Evolutionary conservation across 2,888 invertebrate species (phyloP).

Genomic region (Latheticus oryzae): DNA sequence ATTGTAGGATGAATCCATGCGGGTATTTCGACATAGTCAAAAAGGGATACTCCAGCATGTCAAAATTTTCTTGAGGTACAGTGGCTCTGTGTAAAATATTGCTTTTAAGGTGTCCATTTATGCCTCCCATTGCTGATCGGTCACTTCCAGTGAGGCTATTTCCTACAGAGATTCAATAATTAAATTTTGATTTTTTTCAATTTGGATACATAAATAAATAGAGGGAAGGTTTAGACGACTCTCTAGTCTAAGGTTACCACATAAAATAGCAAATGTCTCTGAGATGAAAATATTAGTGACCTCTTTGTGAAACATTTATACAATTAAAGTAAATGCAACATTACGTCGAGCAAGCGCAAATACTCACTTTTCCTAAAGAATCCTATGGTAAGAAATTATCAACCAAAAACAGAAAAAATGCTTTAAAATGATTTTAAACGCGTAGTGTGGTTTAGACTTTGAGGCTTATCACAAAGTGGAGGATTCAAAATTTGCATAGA

Average conservation of each 20-base stretch:
- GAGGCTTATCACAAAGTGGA: too few species aligned
- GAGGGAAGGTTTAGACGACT: conserved; percentile 42
- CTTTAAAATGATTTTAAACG: conserved; percentile 31
- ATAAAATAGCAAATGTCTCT: conserved; percentile 35
- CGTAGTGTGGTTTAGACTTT: conserved; percentile 25
- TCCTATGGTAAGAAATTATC: conserved; percentile 62
- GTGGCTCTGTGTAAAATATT: conserved; percentile 72
- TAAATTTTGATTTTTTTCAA: conserved; percentile 12
- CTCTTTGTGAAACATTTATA: conserved; percentile 36
- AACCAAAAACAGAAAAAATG: conserved; percentile 41
- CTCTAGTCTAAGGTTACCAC: conserved; percentile 39
- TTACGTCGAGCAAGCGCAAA: conserved; percentile 48
- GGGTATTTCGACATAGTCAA: conserved; percentile 93
- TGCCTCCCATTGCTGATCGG: conserved; percentile 69
- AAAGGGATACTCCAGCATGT: conserved; percentile 95
- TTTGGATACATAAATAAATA: conserved; percentile 22
- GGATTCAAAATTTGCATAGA: too few species aligned
- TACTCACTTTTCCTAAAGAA: conserved; percentile 72
- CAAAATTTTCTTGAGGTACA: conserved; percentile 82
- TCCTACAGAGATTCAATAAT: conserved; percentile 71
- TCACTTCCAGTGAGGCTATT: conserved; percentile 79
- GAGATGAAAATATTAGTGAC: conserved; percentile 31
- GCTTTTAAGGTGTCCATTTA: conserved; percentile 69
- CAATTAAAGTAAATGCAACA: conserved; percentile 50
- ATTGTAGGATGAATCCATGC: conserved; percentile 85